phyloP scores from a whole-genome alignment of 2,113 vertebrate species.

The Tupaia tana region DNA sequence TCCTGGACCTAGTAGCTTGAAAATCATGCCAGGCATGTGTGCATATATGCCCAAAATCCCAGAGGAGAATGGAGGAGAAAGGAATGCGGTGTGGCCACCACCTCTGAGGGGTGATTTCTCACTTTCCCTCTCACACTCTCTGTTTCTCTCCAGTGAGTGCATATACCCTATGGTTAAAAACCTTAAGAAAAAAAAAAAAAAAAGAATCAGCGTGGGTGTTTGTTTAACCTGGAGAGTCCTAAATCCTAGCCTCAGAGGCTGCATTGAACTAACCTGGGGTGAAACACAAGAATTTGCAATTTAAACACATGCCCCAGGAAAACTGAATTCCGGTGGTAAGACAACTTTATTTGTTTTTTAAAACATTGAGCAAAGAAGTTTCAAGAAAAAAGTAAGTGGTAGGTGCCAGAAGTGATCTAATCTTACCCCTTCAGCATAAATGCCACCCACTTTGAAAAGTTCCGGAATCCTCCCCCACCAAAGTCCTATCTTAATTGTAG shows the following conservation, averaged over 20 bases:
- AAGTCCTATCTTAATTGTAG: neutral
- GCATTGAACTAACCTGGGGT: neutral
- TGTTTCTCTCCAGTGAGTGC: no score
- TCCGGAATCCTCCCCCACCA: neutral
- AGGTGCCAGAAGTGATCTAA: neutral
- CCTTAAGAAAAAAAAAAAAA: no score
- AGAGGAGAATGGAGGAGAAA: no score
- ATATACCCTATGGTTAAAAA: no score
- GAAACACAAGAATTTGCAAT: neutral
- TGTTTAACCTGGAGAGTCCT: neutral
- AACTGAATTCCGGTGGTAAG: neutral
- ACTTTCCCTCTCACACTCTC: no score
- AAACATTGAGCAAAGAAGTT: slow-evolving; percentile 11
- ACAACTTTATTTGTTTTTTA: slow-evolving; percentile 8
- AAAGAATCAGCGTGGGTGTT: neutral
- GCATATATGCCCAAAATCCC: no score
- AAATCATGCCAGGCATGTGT: no score
- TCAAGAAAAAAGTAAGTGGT: neutral
- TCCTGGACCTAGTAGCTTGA: no score
- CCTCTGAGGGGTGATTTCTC: no score
- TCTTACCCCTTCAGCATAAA: neutral
- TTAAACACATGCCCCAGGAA: neutral
- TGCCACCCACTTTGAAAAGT: neutral
- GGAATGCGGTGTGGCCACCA: no score
- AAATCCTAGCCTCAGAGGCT: neutral